Percentiles rank a stretch among this genome's conserved stretches.
These are phyloP conservation scores for Samia ricini DNA, from an alignment of 1,140 invertebrate species.

Conservation along the genomic window DNA sequence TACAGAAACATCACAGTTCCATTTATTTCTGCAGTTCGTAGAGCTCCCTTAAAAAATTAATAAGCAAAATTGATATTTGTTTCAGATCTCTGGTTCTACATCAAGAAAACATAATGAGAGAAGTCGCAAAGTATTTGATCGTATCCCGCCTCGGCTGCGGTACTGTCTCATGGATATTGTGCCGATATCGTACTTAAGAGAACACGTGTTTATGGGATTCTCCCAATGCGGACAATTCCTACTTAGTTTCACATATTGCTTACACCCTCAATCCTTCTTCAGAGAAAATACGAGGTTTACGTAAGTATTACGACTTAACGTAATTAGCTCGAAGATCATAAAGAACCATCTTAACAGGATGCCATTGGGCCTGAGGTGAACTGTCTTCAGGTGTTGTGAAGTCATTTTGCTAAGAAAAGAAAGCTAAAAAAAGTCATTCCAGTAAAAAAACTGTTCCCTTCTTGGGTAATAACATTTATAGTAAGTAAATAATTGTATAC, in stretches of 20 bases:
- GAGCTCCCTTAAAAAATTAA: too few relatives aligned
- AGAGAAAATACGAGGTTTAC: constrained; percentile 69
- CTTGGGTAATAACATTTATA: too few relatives aligned
- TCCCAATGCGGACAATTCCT: constrained; percentile 95
- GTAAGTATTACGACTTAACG: constrained; percentile 44
- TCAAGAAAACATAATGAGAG: constrained; percentile 56
- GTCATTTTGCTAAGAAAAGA: too few relatives aligned
- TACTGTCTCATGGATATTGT: constrained; percentile 80
- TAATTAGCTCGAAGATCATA: too few relatives aligned
- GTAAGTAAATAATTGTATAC: too few relatives aligned
- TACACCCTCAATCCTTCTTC: constrained; percentile 52
- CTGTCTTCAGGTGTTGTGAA: too few relatives aligned
- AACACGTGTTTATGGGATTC: constrained; percentile 94
- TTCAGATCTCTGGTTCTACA: constrained; percentile 65
- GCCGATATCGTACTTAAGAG: constrained; percentile 67
- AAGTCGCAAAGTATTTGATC: constrained; percentile 74
- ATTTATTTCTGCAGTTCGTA: background rate
- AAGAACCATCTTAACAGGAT: too few relatives aligned
- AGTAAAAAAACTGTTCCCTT: too few relatives aligned
- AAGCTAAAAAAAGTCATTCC: too few relatives aligned
- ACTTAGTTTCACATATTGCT: constrained; percentile 85
- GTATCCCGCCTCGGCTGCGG: constrained; percentile 80
- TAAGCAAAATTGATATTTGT: constrained; percentile 12
- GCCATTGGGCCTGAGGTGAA: too few relatives aligned
- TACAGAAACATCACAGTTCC: too few relatives aligned